Evolutionary conservation across 2,113 vertebrate genomes (phyloP), one percentile per base, ranked within the genome.

Genomic region (Triplophysa dalaica): DNA sequence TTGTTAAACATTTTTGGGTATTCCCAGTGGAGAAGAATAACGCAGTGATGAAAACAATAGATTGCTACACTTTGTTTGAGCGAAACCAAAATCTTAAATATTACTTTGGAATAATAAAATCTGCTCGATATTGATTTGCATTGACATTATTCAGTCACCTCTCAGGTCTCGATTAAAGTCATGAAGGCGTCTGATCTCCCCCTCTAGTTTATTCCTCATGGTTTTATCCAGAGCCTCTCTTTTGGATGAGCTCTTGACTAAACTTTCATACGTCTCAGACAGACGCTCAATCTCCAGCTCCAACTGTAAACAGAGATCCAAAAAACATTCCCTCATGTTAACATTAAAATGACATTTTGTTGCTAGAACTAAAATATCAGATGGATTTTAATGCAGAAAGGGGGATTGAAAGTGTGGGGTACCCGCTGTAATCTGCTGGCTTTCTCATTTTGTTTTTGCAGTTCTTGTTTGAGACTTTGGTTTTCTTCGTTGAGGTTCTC

Each of bases 151-250:
- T 17, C 66, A 9, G 43, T 78, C 60, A 93, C 95, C 95, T 90
- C 94, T 91, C 56, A 96, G 90, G 85, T 96, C 95, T 83, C 94
- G 90, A 90, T 96, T 96, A 89, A 95, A 96, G 84, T 96, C 95
- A 0, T 94, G 93, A 70, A 96, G 91, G 70, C 94, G 92, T 68
- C 95, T 89, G 81, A 96, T 95, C 89, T 96, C 95, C 2, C 93
- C 94, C 87, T 96, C 95, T 0, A 96, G 91, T 83, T 94, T 96
- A 87, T 91, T 94, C 77, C 92, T 91, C 95, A 96, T 94, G 0
- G 92, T 93, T 87, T 94, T 95, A 88, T 95, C 94, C 84, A 96
- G 84, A 0, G 93, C 91, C 75, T 96, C 95, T 19, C 94, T 91
- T 87, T 95, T 95, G 56, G 90, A 91, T n/a, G 94, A 94, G 24